Conservation (phyloP, 2,797 vertebrate genomes). For the Malacoctenus gilli region DNA sequence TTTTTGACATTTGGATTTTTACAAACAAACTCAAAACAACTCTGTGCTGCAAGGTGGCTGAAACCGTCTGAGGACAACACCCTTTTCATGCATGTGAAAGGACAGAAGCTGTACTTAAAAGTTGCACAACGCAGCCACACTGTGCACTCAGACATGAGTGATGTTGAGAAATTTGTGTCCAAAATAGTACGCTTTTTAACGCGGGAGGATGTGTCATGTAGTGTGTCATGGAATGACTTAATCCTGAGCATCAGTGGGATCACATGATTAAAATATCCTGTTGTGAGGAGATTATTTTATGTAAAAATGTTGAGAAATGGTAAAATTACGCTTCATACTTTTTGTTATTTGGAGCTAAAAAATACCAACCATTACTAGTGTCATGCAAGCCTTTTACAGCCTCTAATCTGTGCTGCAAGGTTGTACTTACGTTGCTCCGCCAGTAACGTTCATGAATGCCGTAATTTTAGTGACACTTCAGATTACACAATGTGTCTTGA, state of each 20-base stretch:
- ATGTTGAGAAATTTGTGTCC: slow-evolving; percentile 70
- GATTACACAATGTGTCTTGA: slow-evolving; percentile 58
- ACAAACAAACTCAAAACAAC: slow-evolving; percentile 5
- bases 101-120: slow-evolving; percentile 64
- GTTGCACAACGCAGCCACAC: slow-evolving; percentile 72
- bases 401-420: slow-evolving; percentile 22
- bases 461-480: slow-evolving; percentile 35
- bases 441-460: slow-evolving; percentile 32
- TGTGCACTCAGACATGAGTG: slow-evolving; percentile 67
- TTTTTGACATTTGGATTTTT: slow-evolving; percentile 26
- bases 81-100: slow-evolving; percentile 50
- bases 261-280: slow-evolving; percentile 54
- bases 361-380: slow-evolving; percentile 6
- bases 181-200: slow-evolving; percentile 69
- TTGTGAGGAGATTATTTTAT: slow-evolving; percentile 30
- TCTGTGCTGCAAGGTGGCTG: slow-evolving; percentile 30
- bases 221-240: slow-evolving; percentile 67
- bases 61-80: slow-evolving; percentile 48
- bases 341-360: slow-evolving; percentile 15
- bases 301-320: slow-evolving; percentile 1
- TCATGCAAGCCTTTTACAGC: slow-evolving; percentile 8
- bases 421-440: slow-evolving; percentile 29
- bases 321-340: slow-evolving; percentile 16
- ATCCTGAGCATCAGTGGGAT: slow-evolving; percentile 34
- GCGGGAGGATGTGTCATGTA: slow-evolving; percentile 61